Evolutionary conservation across 2,888 invertebrate genomes (phyloP).

Genomic region (Trilocha varians): DNA sequence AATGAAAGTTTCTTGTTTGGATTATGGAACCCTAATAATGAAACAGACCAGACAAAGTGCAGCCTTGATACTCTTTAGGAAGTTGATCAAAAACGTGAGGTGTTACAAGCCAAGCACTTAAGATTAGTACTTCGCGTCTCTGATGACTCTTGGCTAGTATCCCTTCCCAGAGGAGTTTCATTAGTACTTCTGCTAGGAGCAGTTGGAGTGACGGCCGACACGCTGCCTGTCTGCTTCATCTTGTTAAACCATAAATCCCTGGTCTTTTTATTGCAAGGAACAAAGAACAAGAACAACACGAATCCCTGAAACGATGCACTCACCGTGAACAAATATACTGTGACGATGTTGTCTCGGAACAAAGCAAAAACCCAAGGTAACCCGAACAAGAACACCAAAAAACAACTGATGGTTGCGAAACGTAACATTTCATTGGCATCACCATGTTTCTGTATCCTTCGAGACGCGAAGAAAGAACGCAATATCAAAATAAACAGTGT

Average conservation of each 20-base stretch:
- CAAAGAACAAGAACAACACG: slow-evolving; percentile 75
- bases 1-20: too few species aligned
- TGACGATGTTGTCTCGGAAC: slow-evolving; percentile 54
- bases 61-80: too few species aligned
- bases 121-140: slow-evolving; percentile 52
- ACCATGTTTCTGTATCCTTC: slow-evolving; percentile 63
- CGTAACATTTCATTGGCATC: slow-evolving; percentile 63
- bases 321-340: slow-evolving; percentile 71
- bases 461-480: slow-evolving; percentile 63
- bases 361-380: slow-evolving; percentile 75
- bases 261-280: slow-evolving; percentile 73
- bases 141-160: slow-evolving; percentile 23
- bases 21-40: too few species aligned
- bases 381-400: slow-evolving; percentile 75
- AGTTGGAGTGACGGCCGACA: slow-evolving; percentile 63
- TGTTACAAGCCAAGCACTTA: slow-evolving; percentile 39
- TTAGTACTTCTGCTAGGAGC: slow-evolving; percentile 51
- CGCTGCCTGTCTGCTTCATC: slow-evolving; percentile 57
- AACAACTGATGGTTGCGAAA: slow-evolving; percentile 72
- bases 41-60: too few species aligned
- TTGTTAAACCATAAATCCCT: slow-evolving; percentile 69
- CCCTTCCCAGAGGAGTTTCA: slow-evolving; percentile 23
- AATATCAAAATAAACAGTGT: slow-evolving; percentile 73
- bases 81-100: too few species aligned
- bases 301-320: slow-evolving; percentile 74